Evolutionary conservation across 2,797 vertebrate genomes (phyloP).

Genomic region (Chloroceryle amazona): DNA sequence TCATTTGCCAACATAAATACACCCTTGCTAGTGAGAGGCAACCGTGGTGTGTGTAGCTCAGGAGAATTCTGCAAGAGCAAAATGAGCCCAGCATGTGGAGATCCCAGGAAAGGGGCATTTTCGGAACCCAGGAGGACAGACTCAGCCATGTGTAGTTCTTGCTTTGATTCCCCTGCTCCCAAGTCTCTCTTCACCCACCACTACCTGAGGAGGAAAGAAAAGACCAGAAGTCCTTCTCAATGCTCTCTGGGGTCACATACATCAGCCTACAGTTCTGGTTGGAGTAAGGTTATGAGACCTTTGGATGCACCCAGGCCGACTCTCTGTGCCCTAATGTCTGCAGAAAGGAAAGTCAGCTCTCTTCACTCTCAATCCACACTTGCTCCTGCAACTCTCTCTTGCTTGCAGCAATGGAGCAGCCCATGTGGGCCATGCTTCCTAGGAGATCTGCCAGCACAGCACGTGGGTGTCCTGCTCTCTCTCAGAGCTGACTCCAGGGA

Average conservation of each 20-base stretch:
- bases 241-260: neutral
- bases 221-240: neutral
- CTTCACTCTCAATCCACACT: neutral
- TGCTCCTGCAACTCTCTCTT: neutral
- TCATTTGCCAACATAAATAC: constrained; percentile 9
- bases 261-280: neutral
- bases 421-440: neutral
- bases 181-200: neutral
- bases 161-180: neutral
- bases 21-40: neutral
- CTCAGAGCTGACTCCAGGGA: rapidly evolving
- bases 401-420: neutral
- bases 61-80: neutral
- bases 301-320: neutral
- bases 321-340: neutral
- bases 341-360: neutral
- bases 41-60: rapidly evolving
- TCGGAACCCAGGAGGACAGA: neutral
- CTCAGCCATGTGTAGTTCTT: rapidly evolving
- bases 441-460: neutral
- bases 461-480: neutral
- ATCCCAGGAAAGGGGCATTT: rapidly evolving
- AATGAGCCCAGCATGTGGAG: rapidly evolving
- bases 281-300: neutral
- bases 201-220: neutral